These are phyloP conservation scores for Enteromius radiatus DNA, from an alignment of 2,797 vertebrate species.

Conservation along the genomic window DNA sequence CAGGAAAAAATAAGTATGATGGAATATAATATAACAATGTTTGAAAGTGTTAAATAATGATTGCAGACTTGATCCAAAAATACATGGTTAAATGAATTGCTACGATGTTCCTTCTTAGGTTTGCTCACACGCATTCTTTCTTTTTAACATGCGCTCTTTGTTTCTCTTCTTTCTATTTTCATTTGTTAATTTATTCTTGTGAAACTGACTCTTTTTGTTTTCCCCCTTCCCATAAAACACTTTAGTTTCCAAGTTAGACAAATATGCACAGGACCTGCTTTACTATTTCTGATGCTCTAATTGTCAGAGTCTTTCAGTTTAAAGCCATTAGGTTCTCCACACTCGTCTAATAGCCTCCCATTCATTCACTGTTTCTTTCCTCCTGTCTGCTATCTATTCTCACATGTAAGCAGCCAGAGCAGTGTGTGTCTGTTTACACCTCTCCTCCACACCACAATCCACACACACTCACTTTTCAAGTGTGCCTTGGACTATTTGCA, in stretches of 20 bases:
- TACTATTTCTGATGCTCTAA: constrained; percentile 58
- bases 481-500: constrained; percentile 15
- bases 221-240: background rate
- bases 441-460: constrained; percentile 45
- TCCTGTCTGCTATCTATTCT: constrained; percentile 40
- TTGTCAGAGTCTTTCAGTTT: constrained; percentile 52
- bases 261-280: constrained; percentile 60
- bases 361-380: constrained; percentile 20
- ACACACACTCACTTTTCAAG: constrained; percentile 28
- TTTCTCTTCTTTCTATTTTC: constrained; percentile 19
- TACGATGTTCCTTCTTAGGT: constrained; percentile 65
- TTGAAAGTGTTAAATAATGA: constrained; percentile 71
- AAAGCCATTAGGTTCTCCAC: constrained; percentile 63
- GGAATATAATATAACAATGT: constrained; percentile 70
- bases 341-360: constrained; percentile 16
- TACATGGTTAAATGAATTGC: constrained; percentile 77
- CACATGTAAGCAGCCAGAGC: constrained; percentile 45
- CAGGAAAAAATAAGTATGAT: constrained; percentile 41
- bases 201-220: constrained; percentile 50
- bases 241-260: constrained; percentile 65
- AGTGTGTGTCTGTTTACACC: constrained; percentile 43
- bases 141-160: constrained; percentile 11
- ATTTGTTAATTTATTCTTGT: constrained; percentile 19
- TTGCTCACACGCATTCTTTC: constrained; percentile 56
- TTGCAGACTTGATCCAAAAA: constrained; percentile 74